These are phyloP conservation scores for Pteropus rufus DNA, from an alignment of 2,797 vertebrate genomes.

Conservation along the genomic window DNA sequence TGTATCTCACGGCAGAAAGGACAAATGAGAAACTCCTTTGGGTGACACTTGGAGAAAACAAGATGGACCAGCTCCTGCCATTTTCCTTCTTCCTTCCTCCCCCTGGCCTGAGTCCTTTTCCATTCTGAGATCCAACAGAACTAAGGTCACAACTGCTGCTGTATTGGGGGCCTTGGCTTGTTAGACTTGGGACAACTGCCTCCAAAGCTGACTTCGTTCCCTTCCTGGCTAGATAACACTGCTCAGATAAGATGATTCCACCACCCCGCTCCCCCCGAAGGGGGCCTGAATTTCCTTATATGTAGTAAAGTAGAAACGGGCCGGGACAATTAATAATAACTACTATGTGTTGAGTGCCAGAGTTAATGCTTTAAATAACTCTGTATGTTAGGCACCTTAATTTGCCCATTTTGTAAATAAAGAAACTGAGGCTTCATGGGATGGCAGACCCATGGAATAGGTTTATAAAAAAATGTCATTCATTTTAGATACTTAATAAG, in stretches of 20 bases:
- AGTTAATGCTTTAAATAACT: not conserved
- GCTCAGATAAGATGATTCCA: not conserved
- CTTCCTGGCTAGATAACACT: not conserved
- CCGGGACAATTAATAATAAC: not conserved
- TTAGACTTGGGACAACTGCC: not conserved
- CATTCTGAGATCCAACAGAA: not conserved
- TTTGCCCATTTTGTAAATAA: not conserved
- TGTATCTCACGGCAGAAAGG: not conserved
- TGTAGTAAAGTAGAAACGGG: not conserved
- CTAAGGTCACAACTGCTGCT: not conserved
- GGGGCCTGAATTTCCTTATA: not conserved
- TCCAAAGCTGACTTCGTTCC: not conserved
- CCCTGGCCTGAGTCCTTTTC: not conserved
- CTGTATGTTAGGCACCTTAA: not conserved
- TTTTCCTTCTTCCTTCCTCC: not conserved
- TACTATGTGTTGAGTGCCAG: not conserved
- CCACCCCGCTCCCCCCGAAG: fast-evolving
- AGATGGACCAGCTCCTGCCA: not conserved
- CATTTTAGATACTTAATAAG: no score
- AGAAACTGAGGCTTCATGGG: not conserved
- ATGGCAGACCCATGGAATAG: not conserved
- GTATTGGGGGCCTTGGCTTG: fast-evolving
- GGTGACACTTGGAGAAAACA: not conserved
- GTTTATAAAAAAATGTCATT: fast-evolving
- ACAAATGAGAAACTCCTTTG: not conserved